phyloP scores from a whole-genome alignment of 2,888 invertebrate genomes.

The Pristionchus exspectatus region DNA sequence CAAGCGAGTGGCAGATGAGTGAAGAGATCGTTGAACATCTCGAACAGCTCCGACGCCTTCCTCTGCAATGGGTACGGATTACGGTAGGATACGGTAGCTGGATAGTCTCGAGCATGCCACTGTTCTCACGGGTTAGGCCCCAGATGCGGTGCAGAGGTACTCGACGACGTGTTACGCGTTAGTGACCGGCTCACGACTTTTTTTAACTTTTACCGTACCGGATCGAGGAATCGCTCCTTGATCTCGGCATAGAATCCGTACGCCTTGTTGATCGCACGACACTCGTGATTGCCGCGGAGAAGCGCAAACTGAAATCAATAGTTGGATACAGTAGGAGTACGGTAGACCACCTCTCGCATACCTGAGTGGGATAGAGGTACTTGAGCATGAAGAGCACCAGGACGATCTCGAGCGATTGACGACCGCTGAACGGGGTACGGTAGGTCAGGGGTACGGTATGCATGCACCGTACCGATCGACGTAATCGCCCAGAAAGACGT shows the following conservation, averaged over 20 bases:
- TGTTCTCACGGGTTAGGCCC: no score
- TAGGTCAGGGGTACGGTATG: neutral
- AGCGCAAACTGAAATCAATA: conserved; percentile 8
- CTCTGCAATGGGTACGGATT: neutral
- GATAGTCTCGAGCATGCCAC: no score
- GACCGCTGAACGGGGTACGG: neutral
- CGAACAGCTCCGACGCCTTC: neutral
- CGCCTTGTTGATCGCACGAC: conserved; percentile 23
- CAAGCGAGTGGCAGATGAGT: neutral
- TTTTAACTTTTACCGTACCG: no score
- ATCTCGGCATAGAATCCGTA: conserved; percentile 6
- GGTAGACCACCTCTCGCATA: no score
- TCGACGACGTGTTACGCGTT: no score
- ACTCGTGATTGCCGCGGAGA: conserved; percentile 54
- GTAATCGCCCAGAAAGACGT: conserved; percentile 55
- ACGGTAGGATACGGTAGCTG: neutral
- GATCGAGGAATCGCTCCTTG: neutral
- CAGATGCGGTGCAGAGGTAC: no score
- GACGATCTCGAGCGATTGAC: conserved; percentile 30
- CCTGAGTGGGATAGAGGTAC: conserved; percentile 40
- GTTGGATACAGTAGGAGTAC: neutral
- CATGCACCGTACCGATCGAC: conserved; percentile 25
- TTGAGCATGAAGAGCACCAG: conserved; percentile 49
- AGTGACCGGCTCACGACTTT: no score
- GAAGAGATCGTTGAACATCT: neutral